Base-by-base conservation (phyloP, 2,113 vertebrate species). In the Apodemus speciosus region DNA sequence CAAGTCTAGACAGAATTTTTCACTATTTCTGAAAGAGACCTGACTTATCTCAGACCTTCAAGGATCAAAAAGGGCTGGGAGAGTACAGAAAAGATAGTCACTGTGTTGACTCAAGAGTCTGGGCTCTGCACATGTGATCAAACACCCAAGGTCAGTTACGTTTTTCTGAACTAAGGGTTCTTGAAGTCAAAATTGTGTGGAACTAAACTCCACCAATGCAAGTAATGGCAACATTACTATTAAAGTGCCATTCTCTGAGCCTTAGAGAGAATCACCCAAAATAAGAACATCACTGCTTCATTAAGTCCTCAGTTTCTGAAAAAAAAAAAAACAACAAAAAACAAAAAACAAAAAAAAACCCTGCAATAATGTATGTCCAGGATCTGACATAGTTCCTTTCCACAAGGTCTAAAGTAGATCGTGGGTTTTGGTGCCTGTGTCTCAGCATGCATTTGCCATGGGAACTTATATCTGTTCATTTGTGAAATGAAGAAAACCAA, bases 1-100 rank as follows among this genome's bases (percentile, higher is more conserved):
- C 96, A 97, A 95, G 94, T 81, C 93, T 94, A 92, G 88, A 92
- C 95, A 97, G 96, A 89, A 71, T 68, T 66, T 53, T 46, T 69
- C 89, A 72, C 69, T 90, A 51, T 87, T 88, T 53, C 49, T 56
- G 40, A n/a, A 66, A 25, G 58, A 18, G 93, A 18, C 30, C 53
- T 85, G 86, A 49, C 25, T 69, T 69, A 16, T 35, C 16, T 69
- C 72, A 73, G 68, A 77, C n/a, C 38, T 64, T 14, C 25, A 30
- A n/a, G 40, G 40, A 40, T 69, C 15, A 49, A 62, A 35, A 21
- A 49, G 1, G 14, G 30, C 3, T 27, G 16, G 68, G 68, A 38
- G 56, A 56, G 51, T 0, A 21, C 38, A 43, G 71, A 64, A 75
- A 25, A 6, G 1, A 6, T 2, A 85, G 46, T 35, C 18, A 4